Evolutionary conservation across 2,113 vertebrate genomes (phyloP), one percentile per base, ranked within the genome.

Genomic region (Columba janthina): DNA sequence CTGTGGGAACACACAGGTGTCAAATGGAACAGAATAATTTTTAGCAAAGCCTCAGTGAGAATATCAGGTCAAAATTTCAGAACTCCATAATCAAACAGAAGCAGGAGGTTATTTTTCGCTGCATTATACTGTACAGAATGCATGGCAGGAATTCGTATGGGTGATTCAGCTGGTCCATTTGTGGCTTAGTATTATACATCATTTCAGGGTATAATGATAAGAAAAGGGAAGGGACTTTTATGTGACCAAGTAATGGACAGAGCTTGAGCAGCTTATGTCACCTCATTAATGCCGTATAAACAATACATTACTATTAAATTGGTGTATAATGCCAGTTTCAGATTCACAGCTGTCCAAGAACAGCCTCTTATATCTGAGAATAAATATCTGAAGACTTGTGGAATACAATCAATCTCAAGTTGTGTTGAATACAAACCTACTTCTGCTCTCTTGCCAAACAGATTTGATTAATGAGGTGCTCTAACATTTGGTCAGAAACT

Each of bases 391-490:
- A 92, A 92, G 38, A 60, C 71, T 70, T 40, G 61, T 75, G 73
- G 48, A 92, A 90, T 44, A 81, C 44, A 60, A 50, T 84, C 67
- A 56, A 44, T 87, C 72, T 90, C n/a, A 57, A 83, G 5, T 84
- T 64, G 32, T 75, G 57, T 38, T 67, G 72, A 95, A 89, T 42
- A 32, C 62, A 94, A 85, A 65, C 38, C 15, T 78, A 56, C 20
- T 88, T 83, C 61, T 82, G 56, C 20, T 74, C 34, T 77, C 48
- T 89, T 85, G 84, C 65, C 89, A 94, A 95, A 92, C 5, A 85
- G 71, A 67, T 78, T 54, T 95, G 76, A 86, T 88, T 87, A 69
- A 93, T 78, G 72, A 90, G 28, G 79, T 88, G 69, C 57, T 86
- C 57, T 69, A 94, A 69, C 44, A 44, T 38, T 61, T 58, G 29